Evolutionary conservation across 2,797 vertebrate genomes (phyloP).

Genomic region (Leucoraja ocellata): DNA sequence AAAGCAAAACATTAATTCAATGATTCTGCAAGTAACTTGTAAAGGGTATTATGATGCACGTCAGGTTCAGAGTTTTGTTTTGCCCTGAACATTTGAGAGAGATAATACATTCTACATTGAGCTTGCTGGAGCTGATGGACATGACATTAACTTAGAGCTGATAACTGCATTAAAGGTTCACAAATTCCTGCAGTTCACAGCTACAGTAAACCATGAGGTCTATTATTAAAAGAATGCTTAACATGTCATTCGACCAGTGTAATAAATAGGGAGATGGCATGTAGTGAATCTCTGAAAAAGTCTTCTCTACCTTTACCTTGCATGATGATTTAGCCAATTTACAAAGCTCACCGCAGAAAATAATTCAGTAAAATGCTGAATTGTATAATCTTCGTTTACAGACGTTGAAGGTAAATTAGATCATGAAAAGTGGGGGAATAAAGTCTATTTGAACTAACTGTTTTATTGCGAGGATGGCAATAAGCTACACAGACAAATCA

Average conservation of each 20-base stretch:
- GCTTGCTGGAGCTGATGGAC: not conserved
- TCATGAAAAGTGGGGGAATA: not conserved
- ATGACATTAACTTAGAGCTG: not conserved
- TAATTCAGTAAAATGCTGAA: not conserved
- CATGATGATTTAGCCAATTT: not conserved
- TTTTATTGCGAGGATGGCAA: not conserved
- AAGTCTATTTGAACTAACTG: not conserved
- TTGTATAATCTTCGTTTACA: not conserved
- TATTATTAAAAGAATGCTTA: not conserved
- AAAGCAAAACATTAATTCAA: not conserved
- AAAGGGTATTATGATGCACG: not conserved
- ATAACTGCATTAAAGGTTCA: conserved; percentile 18
- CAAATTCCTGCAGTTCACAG: conserved; percentile 2
- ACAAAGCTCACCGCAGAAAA: not conserved
- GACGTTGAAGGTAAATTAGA: not conserved
- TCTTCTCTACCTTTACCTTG: not conserved
- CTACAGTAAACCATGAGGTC: not conserved
- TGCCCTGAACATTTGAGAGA: not conserved
- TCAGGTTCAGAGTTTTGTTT: not conserved
- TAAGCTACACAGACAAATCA: not conserved
- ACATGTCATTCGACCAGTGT: not conserved
- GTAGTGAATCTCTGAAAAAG: not conserved
- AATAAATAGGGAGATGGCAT: not conserved
- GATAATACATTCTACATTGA: not conserved
- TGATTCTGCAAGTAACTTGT: not conserved